A percentile compares a stretch with the other conserved stretches of the same genome.
Evolutionary conservation across 2,888 invertebrate genomes (phyloP).

Genomic region (Yponomeuta evonymella): DNA sequence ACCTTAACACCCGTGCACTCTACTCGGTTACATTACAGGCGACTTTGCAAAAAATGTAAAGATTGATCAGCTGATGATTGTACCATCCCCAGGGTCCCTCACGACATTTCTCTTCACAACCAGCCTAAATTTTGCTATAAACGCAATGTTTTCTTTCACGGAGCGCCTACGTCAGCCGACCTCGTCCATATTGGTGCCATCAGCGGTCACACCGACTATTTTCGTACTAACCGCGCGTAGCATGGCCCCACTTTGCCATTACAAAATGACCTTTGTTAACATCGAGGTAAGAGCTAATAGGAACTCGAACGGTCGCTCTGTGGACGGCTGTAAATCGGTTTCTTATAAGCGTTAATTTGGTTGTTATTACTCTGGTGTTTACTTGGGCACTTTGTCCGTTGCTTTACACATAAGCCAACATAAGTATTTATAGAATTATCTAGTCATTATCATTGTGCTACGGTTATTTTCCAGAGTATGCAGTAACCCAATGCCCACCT

Average conservation of each 20-base stretch:
- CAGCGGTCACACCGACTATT: background rate
- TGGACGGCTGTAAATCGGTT: background rate
- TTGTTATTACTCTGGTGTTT: background rate
- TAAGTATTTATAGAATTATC: too few species aligned
- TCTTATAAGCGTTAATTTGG: background rate
- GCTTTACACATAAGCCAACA: too few species aligned
- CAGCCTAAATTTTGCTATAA: background rate
- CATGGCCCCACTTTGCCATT: background rate
- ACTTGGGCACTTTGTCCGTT: background rate
- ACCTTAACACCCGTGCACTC: too few species aligned
- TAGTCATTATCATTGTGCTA: too few species aligned
- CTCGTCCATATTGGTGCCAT: background rate
- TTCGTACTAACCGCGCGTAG: background rate
- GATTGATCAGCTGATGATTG: too few species aligned
- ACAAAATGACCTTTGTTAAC: background rate
- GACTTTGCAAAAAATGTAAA: too few species aligned
- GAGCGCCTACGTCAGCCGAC: background rate
- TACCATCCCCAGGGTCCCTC: too few species aligned
- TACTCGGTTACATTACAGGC: too few species aligned
- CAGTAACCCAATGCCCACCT: too few species aligned
- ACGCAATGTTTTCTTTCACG: conserved; percentile 1
- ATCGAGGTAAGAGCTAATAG: background rate
- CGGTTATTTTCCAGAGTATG: too few species aligned
- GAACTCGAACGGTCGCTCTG: background rate
- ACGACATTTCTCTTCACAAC: too few species aligned